These are phyloP conservation scores for Dendrolimus kikuchii DNA, from an alignment of 1,140 invertebrate species.

Conservation along the genomic window DNA sequence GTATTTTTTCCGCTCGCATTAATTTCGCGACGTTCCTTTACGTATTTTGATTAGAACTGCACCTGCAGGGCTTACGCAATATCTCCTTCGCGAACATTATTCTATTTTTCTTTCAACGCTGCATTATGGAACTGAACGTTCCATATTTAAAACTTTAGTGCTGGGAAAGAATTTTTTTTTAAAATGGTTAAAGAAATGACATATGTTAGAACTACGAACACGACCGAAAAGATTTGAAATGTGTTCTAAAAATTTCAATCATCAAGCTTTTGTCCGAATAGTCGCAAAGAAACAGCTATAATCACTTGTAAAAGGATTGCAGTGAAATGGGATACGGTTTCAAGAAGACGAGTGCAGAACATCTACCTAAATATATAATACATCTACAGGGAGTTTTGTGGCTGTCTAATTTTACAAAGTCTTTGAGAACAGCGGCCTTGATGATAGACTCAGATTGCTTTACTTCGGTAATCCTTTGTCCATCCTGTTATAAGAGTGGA, in stretches of 20 bases:
- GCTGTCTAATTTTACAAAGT: slow-evolving; percentile 24
- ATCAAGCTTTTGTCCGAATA: slow-evolving; percentile 39
- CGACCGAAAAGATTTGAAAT: too few species aligned
- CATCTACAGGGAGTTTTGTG: not conserved
- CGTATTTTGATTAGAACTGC: slow-evolving; percentile 41
- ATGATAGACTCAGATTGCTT: slow-evolving; percentile 25
- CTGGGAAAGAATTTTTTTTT: too few species aligned
- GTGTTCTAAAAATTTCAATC: slow-evolving; percentile 23
- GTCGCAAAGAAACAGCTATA: slow-evolving; percentile 37
- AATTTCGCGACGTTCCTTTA: slow-evolving; percentile 37
- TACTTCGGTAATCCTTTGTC: slow-evolving; percentile 15
- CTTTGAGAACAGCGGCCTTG: slow-evolving; percentile 23
- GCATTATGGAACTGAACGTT: too few species aligned
- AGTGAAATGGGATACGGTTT: slow-evolving; percentile 35
- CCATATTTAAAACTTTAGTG: too few species aligned
- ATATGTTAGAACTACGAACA: too few species aligned
- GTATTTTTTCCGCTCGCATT: slow-evolving; percentile 54
- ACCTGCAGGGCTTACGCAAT: slow-evolving; percentile 44
- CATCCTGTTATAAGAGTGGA: too few species aligned
- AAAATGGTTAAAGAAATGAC: too few species aligned
- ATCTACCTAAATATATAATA: slow-evolving; percentile 14
- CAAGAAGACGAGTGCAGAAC: slow-evolving; percentile 25
- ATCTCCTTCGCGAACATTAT: not conserved
- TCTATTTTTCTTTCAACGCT: too few species aligned
- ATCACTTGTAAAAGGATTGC: slow-evolving; percentile 50